Base-by-base conservation (phyloP, 2,113 vertebrate genomes). In the Limanda limanda region DNA sequence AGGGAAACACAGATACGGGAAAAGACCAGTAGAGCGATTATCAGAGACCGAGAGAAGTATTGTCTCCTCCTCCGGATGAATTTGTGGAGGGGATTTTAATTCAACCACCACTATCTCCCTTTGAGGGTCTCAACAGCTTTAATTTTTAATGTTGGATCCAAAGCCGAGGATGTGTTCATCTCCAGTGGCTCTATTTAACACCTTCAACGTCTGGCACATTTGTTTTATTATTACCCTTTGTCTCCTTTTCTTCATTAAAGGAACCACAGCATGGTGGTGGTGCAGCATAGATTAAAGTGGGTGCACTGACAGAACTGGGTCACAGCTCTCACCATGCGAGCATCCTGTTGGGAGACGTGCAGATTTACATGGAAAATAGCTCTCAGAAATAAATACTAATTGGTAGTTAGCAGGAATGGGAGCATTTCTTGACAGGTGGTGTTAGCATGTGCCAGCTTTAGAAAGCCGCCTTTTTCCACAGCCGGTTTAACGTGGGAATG, bases 291-390 rank as follows among this genome's bases (percentile, higher is more conserved):
- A 86, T 87, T 76, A 86, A 90, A 91, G 76, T 69, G 71, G 69
- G 4, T 60, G 59, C 47, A 27, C 57, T 91, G 93, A 93, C 93
- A 93, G 91, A 94, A 93, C 86, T 94, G 91, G 93, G 93, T 92
- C 92, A 89, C 61, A 61, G 80, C 68, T 84, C 79, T 85, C 74
- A 24, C 59, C 42, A 7, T 1, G 72, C 86, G 31, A 63, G 83
- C 72, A 62, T 88, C 75, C 89, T 85, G 78, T 83, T 78, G 87
- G 83, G 89, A 92, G 66, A 78, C 72, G 71, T 78, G 83, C 74
- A 78, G 78, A 85, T 86, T 86, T 88, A 75, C 76, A 74, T 1
- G 40, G 71, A 77, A 76, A 86, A 76, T 71, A 74, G 83, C 85
- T 79, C 71, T 80, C 79, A 73, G 85, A 81, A 77, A 87, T 66